Conservation (phyloP, 2,888 invertebrate genomes). For the Tetropium fuscum region DNA sequence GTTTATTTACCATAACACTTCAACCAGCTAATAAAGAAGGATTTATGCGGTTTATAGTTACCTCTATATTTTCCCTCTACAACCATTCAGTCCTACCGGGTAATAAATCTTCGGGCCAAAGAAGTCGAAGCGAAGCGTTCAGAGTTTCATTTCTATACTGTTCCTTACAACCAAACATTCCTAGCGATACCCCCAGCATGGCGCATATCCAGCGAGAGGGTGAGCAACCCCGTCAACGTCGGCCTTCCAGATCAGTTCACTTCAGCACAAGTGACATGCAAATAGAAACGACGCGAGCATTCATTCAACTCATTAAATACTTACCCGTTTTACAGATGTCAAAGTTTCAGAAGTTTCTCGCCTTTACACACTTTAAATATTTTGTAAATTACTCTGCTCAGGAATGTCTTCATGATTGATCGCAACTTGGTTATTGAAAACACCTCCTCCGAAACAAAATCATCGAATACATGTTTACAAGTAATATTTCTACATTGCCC, state of each 20-base stretch:
- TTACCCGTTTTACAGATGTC: conserved; percentile 53
- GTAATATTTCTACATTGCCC: too few relatives aligned
- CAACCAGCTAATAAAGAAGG: conserved; percentile 58
- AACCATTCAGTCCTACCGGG: conserved; percentile 60
- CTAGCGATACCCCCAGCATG: conserved; percentile 25
- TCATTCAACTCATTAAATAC: conserved; percentile 60
- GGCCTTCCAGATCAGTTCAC: conserved; percentile 58
- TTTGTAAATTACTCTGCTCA: conserved; percentile 48
- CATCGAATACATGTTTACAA: too few relatives aligned
- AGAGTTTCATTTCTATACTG: conserved; percentile 32
- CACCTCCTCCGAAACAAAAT: conserved; percentile 26
- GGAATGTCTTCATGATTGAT: conserved; percentile 48
- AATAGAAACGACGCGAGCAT: conserved; percentile 60
- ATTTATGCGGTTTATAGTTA: conserved; percentile 63
- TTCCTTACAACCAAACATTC: conserved; percentile 33
- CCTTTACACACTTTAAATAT: conserved; percentile 50
- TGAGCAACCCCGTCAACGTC: conserved; percentile 40
- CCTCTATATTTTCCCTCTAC: conserved; percentile 62
- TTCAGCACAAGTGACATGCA: conserved; percentile 61
- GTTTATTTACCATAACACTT: conserved; percentile 48
- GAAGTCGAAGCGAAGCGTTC: conserved; percentile 40
- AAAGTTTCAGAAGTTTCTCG: conserved; percentile 48
- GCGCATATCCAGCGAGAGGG: conserved; percentile 34
- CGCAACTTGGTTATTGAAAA: conserved; percentile 41
- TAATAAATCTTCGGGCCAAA: conserved; percentile 60